phyloP scores from a whole-genome alignment of 2,797 vertebrate genomes.

The Amblyopsis hoosieri region DNA sequence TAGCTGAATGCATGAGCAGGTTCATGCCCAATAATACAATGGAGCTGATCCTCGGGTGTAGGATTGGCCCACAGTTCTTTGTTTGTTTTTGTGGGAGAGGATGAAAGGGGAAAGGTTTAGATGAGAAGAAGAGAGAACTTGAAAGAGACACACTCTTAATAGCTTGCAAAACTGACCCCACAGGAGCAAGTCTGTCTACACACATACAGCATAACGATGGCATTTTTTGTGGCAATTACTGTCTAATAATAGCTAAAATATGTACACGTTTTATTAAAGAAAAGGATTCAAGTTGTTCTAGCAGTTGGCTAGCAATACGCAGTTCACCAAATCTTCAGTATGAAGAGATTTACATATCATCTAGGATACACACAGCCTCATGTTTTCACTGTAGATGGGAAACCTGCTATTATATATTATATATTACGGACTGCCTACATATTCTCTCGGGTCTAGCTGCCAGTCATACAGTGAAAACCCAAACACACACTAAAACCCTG shows the following conservation, averaged over 20 bases:
- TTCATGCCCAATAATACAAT: slow-evolving; percentile 29
- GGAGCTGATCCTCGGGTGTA: slow-evolving; percentile 49
- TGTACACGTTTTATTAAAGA: slow-evolving; percentile 5
- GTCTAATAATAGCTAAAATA: slow-evolving; percentile 24
- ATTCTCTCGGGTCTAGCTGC: too few species aligned
- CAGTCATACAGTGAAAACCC: too few species aligned
- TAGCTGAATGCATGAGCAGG: slow-evolving; percentile 63
- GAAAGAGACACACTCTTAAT: slow-evolving; percentile 24
- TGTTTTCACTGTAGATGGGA: too few species aligned
- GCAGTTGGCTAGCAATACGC: slow-evolving; percentile 13
- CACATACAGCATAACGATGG: not conserved
- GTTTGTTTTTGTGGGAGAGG: slow-evolving; percentile 26
- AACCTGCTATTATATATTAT: too few species aligned
- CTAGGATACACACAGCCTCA: too few species aligned
- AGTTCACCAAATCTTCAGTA: slow-evolving; percentile 27
- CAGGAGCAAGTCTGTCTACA: slow-evolving; percentile 34
- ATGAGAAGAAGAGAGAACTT: slow-evolving; percentile 15
- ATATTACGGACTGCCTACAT: too few species aligned
- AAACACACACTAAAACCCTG: too few species aligned
- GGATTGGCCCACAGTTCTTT: slow-evolving; percentile 38
- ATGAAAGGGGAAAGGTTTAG: slow-evolving; percentile 40
- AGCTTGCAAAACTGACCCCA: slow-evolving; percentile 36
- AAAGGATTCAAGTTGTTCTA: slow-evolving; percentile 22
- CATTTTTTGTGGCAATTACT: slow-evolving; percentile 3
- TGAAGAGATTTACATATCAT: slow-evolving; percentile 10